These are phyloP conservation scores for Cepaea nemoralis DNA, from an alignment of 1,140 invertebrate genomes.

Conservation along the genomic window DNA sequence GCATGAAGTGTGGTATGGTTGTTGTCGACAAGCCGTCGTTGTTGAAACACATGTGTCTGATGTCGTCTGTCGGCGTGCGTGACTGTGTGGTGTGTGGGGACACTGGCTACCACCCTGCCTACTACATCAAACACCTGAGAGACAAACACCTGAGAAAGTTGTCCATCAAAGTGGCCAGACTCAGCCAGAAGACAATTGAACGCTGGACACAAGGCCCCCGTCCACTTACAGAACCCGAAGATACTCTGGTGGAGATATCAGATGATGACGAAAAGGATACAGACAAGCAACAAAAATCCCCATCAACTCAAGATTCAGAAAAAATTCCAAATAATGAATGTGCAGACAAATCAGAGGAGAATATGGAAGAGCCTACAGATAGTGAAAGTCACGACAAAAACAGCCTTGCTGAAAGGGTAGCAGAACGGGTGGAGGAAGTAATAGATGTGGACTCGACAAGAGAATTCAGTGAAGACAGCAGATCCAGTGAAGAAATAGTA, in stretches of 20 bases:
- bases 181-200: conserved; percentile 26
- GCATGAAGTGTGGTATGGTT: conserved; percentile 66
- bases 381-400: neutral
- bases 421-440: neutral
- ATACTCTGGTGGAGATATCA: conserved; percentile 39
- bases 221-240: conserved; percentile 7
- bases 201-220: conserved; percentile 24
- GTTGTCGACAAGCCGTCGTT: conserved; percentile 57
- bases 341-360: neutral
- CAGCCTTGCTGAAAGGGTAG: neutral
- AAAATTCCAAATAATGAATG: conserved; percentile 23
- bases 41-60: conserved; percentile 54
- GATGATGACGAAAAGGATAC: conserved; percentile 24
- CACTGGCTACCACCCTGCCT: conserved; percentile 58
- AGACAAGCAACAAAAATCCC: neutral
- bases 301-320: neutral
- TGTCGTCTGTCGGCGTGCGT: conserved; percentile 46
- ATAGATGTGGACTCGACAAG: conserved; percentile 13
- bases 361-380: neutral
- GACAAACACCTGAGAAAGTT: conserved; percentile 61
- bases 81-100: conserved; percentile 58
- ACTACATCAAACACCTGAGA: conserved; percentile 60
- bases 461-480: conserved; percentile 16
- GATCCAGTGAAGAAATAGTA: neutral
- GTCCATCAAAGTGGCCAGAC: conserved; percentile 43